Evolutionary conservation across 1,140 invertebrate genomes (phyloP).

Genomic region (Ctenoplectra terminalis): DNA sequence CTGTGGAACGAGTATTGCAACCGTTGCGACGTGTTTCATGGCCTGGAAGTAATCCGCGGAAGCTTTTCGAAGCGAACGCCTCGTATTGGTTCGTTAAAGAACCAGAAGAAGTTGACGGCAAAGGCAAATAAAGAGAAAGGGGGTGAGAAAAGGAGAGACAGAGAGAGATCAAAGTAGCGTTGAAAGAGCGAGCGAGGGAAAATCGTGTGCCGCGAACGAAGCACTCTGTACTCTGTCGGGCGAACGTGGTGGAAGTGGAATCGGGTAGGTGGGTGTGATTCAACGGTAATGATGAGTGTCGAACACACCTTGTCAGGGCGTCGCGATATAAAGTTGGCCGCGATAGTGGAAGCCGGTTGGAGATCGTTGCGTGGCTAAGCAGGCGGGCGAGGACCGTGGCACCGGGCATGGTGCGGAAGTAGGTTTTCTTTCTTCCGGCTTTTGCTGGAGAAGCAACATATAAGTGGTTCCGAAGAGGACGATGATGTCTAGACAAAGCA

Average conservation of each 20-base stretch:
- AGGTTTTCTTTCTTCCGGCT: constrained; percentile 35
- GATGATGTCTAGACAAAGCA: constrained; percentile 81
- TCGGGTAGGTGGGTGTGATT: not conserved
- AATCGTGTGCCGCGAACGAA: constrained; percentile 2
- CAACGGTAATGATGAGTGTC: constrained; percentile 32
- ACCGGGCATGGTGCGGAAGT: constrained; percentile 45
- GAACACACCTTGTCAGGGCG: not conserved
- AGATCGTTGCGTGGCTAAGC: constrained; percentile 20
- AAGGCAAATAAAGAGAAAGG: not conserved
- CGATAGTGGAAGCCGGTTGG: not conserved
- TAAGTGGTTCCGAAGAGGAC: constrained; percentile 33
- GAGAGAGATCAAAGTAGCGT: not conserved
- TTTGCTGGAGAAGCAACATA: constrained; percentile 18
- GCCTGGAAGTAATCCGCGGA: not conserved
- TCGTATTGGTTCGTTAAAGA: not conserved
- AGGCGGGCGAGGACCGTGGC: not conserved
- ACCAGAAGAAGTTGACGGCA: not conserved
- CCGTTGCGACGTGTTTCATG: not conserved
- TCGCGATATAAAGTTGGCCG: not conserved
- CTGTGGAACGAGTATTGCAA: no score
- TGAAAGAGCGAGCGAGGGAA: constrained; percentile 7
- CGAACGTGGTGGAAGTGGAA: not conserved
- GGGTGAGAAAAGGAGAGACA: not conserved
- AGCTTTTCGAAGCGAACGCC: not conserved
- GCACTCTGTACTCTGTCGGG: not conserved